Evolutionary conservation across 1,140 invertebrate genomes (phyloP), one percentile per base, ranked within the genome.

Genomic region (Cecropterus lyciades): DNA sequence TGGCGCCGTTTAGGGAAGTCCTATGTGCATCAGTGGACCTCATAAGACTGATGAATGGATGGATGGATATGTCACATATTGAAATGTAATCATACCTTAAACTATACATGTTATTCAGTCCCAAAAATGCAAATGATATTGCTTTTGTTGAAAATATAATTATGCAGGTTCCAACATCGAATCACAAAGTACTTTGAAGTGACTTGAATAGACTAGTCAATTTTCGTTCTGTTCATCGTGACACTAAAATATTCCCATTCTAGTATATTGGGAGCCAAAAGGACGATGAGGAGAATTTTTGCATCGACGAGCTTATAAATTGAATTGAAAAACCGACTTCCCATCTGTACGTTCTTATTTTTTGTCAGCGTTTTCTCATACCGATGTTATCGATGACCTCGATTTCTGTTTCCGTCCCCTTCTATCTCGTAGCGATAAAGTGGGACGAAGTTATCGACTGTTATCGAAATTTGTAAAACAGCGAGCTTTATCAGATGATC

Each of bases 251-350:
- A 55, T 42, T 55, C 11, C 9, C 30, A 17, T 37, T 55, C 33
- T 42, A 40, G 52, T 42, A 9, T 37, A 55, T 55, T 17, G 15
- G 27, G 33, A 55, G 46, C 53, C 40, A 16, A 53, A 53, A 40
- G 51, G 56, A 40, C 48, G 70, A 46, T 68, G 68, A 30, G 68
- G 60, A 66, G 65, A 70, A 72, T 76, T 73, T 72, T 73, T 79
- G 72, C 76, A 75, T 73, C 73, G 60, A 69, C 72, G 79, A 73
- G 71, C 76, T 72, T 65, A 70, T 68, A 76, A 75, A 79, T 80
- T 73, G 72, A 75, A 75, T 75, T 67, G 64, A 48, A 45, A 3
- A 45, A 43, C 2, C n/a, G 49, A 66, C 45, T 72, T 75, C 56
- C 49, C 70, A 65, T 10, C 40, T 13, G 17, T 17, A 59, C 53